A percentile compares a stretch with the other conserved stretches of the same genome.
phyloP scores from a whole-genome alignment of 2,797 vertebrate species.

The Melanogrammus aeglefinus region DNA sequence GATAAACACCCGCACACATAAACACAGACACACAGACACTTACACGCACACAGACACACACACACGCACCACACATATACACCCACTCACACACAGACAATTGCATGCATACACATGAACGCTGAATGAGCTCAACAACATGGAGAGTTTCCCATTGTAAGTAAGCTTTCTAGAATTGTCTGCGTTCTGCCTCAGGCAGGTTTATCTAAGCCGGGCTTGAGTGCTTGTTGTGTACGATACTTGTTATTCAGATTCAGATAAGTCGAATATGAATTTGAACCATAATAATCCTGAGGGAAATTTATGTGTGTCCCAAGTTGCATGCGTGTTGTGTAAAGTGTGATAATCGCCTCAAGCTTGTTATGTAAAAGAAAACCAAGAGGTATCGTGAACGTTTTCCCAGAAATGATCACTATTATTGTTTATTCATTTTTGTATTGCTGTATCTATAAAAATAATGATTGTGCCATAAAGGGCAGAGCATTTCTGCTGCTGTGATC shows the following conservation, averaged over 20 bases:
- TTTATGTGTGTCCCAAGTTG: neutral
- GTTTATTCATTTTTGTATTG: too few species aligned
- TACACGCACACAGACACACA: neutral
- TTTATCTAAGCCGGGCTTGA: conserved; percentile 13
- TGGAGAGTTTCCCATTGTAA: neutral
- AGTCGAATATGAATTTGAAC: neutral
- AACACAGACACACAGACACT: neutral
- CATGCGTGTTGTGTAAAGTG: neutral
- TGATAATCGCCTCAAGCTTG: neutral
- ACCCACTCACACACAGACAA: neutral
- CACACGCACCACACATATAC: neutral
- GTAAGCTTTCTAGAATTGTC: neutral
- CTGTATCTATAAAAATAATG: too few species aligned
- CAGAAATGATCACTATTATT: too few species aligned
- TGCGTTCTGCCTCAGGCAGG: neutral
- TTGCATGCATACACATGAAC: neutral
- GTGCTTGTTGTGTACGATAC: neutral
- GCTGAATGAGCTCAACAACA: neutral
- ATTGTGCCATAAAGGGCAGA: too few species aligned
- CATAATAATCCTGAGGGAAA: neutral
- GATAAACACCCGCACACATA: neutral
- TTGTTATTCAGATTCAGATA: neutral
- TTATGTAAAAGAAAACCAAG: neutral
- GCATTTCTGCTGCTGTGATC: neutral
- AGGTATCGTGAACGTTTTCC: neutral